A percentile compares a stretch with the other conserved stretches of the same genome.
Conservation (phyloP, 2,113 vertebrate genomes). For the Grammomys dolichurus region DNA sequence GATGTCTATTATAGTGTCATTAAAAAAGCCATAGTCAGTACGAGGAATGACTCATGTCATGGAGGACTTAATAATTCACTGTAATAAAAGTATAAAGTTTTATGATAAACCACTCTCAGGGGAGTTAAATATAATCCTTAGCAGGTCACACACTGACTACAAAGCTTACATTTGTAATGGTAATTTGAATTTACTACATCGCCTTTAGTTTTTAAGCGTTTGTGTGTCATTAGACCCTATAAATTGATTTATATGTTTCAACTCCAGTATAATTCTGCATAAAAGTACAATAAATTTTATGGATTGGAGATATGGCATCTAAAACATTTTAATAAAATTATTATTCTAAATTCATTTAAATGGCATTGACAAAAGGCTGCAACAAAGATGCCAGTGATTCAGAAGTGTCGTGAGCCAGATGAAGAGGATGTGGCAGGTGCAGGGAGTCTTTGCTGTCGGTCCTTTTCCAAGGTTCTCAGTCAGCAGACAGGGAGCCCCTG, state of each 20-base stretch:
- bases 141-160: conserved; percentile 91
- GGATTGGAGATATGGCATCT: conserved; percentile 90
- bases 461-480: background rate
- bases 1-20: conserved; percentile 92
- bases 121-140: conserved; percentile 93
- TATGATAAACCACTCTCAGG: conserved; percentile 93
- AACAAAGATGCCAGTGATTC: conserved; percentile 55
- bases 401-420: conserved; percentile 16
- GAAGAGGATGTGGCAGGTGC: background rate
- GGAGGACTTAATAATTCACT: conserved; percentile 93
- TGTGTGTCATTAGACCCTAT: conserved; percentile 92
- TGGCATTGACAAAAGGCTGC: conserved; percentile 73
- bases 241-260: conserved; percentile 92
- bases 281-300: conserved; percentile 92
- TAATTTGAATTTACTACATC: conserved; percentile 93
- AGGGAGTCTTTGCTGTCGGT: accelerated
- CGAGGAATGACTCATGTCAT: conserved; percentile 92
- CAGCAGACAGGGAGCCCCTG: background rate
- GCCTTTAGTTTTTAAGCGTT: conserved; percentile 92
- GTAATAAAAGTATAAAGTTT: conserved; percentile 94
- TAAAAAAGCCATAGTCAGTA: conserved; percentile 91
- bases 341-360: conserved; percentile 88
- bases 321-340: conserved; percentile 91
- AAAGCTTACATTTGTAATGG: conserved; percentile 93
- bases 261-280: conserved; percentile 90